Conservation (phyloP, 1,140 invertebrate genomes). For the Hermatobates lingyangjiaoensis region DNA sequence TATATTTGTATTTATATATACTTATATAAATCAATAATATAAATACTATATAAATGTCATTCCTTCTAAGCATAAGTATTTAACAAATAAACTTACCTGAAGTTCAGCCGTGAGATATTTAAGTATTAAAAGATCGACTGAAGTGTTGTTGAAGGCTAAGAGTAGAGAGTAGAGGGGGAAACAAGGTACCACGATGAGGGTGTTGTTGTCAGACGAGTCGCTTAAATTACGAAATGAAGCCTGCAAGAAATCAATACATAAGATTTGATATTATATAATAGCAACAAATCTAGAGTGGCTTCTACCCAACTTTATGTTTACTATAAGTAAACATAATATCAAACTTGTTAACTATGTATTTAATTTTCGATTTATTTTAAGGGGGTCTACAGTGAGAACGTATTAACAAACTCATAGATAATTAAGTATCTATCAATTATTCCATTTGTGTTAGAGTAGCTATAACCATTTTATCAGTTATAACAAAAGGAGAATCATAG, state of each 20-base stretch:
- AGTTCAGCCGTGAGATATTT: slow-evolving; percentile 43
- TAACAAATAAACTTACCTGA: slow-evolving; percentile 13
- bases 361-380: no score
- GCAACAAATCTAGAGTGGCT: no score
- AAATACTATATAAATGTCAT: neutral
- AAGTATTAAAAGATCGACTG: slow-evolving; percentile 50
- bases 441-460: no score
- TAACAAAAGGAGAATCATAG: no score
- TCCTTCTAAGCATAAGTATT: neutral
- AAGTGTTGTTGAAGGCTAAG: slow-evolving; percentile 47
- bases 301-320: no score
- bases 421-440: no score
- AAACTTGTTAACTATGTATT: no score
- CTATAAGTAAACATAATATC: no score
- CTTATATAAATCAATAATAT: neutral
- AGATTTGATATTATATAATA: no score
- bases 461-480: no score
- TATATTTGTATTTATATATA: neutral
- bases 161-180: slow-evolving; percentile 65
- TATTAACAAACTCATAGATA: no score
- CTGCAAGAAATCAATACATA: neutral
- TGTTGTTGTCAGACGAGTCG: slow-evolving; percentile 24
- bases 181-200: slow-evolving; percentile 50
- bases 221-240: neutral
- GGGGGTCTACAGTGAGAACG: no score